Base-by-base conservation (phyloP, 2,888 invertebrate species). In the Nudaria mundana region DNA sequence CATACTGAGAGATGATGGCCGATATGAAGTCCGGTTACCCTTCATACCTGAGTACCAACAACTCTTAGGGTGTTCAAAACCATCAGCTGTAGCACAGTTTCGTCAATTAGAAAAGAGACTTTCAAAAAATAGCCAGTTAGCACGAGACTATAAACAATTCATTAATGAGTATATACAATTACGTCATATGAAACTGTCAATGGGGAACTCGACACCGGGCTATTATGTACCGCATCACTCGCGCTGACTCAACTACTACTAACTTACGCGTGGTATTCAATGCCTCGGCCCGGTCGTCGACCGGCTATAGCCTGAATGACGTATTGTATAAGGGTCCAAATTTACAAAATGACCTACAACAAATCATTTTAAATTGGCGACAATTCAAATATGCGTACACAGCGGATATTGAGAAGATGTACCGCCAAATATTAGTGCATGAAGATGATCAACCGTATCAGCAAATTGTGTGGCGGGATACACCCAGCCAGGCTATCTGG, bases 361-460 rank as follows among this genome's bases (percentile, higher is more conserved):
- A n/a, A n/a, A n/a, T 7, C 10, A 7, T 3, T 24, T 36, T 8
- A n/a, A 18, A 22, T 6, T 36, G 36, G 36, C 22, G 36, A 15
- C 20, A 20, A 3, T 36, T 22, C 23, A 12, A 14, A 13, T 30
- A 30, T 7, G 36, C 22, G 3, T 36, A 22, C 7, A 29, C 36
- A 3, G 29, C 30, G 5, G 37, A 37, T 29, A 24, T 37, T 24
- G 37, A 37, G n/a, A 37, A 37, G 23, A 16, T 37, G n/a, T 37
- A 37, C 10, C 14, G 37, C 2, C 25, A 24, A 7, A 30, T 37
- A 25, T 25, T 22, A 11, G 16, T 37, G 5, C n/a, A 16, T 24
- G 25, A 30, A 12, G 25, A 25, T 1, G 24, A 37, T 10, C 18
- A 37, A 24, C 25, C 11, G 8, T 13, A 30, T 12, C 30, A 37